Percentiles rank a stretch among this genome's conserved stretches.
phyloP scores from a whole-genome alignment of 2,888 invertebrate species.

The Drosophila yooni region DNA sequence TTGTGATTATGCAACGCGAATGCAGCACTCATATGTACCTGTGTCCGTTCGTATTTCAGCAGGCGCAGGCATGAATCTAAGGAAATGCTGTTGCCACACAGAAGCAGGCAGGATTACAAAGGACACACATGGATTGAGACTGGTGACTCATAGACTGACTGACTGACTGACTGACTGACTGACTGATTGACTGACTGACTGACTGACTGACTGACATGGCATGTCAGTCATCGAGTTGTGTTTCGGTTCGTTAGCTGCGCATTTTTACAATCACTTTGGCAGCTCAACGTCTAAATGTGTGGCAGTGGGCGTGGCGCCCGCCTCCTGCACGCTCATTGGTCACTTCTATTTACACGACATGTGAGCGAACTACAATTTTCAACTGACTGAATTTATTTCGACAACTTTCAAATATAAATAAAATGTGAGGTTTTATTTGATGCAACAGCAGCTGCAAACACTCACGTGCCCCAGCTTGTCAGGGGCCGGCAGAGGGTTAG shows the following conservation, averaged over 20 bases:
- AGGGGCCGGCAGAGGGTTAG: not conserved
- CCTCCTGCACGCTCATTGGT: constrained; percentile 64
- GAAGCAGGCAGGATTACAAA: not conserved
- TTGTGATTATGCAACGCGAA: constrained; percentile 57
- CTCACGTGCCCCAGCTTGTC: constrained; percentile 14
- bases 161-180: constrained; percentile 18
- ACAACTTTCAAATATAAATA: constrained; percentile 75
- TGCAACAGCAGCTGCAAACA: constrained; percentile 59
- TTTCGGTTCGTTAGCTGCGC: constrained; percentile 80
- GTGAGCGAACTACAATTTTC: constrained; percentile 70
- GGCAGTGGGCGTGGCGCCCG: constrained; percentile 22
- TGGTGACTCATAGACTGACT: not conserved
- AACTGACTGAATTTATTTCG: constrained; percentile 72
- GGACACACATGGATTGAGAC: constrained; percentile 27
- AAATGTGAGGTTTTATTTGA: constrained; percentile 76
- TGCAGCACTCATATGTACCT: constrained; percentile 65
- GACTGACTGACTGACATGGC: constrained; percentile 53
- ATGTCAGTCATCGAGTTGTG: constrained; percentile 75
- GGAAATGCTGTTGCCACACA: not conserved
- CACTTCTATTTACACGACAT: constrained; percentile 80
- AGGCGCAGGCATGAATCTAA: constrained; percentile 21
- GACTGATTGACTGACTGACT: constrained; percentile 54
- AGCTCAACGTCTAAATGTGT: constrained; percentile 45
- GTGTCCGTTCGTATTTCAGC: constrained; percentile 42
- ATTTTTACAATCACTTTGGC: constrained; percentile 80